Conservation (phyloP, 2,888 invertebrate species). For the Drosophila prostipennis region DNA sequence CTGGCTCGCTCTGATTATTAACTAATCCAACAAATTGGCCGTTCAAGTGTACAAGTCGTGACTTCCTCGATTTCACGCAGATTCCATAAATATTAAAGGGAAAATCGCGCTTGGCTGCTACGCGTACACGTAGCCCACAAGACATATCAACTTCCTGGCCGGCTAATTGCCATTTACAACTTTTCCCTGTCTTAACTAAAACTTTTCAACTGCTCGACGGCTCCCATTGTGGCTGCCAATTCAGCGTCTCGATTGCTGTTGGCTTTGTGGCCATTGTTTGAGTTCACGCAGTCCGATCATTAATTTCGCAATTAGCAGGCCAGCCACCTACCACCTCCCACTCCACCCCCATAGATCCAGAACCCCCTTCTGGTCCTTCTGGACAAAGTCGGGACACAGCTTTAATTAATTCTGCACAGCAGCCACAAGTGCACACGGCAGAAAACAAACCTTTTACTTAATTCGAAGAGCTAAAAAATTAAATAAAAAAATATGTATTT, state of each 20-base stretch:
- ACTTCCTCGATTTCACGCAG: neutral
- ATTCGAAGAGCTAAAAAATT: too few species aligned
- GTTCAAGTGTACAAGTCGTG: neutral
- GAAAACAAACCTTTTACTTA: neutral
- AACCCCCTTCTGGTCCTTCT: neutral
- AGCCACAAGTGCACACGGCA: conserved; percentile 8
- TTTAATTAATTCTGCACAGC: conserved; percentile 68
- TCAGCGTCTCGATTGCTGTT: conserved; percentile 56
- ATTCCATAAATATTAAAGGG: conserved; percentile 37
- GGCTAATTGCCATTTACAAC: conserved; percentile 76
- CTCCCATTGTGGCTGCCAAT: conserved; percentile 32
- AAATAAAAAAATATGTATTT: too few species aligned
- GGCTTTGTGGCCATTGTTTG: conserved; percentile 68
- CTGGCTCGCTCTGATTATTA: conserved; percentile 15
- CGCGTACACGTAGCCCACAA: conserved; percentile 16
- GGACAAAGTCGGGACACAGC: conserved; percentile 47
- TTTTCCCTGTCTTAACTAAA: conserved; percentile 68
- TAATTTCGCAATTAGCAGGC: conserved; percentile 73
- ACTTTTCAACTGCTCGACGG: conserved; percentile 56
- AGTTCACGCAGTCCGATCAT: conserved; percentile 73
- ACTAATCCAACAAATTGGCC: conserved; percentile 27
- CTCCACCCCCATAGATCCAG: neutral
- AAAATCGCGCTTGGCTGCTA: conserved; percentile 5
- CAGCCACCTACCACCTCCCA: conserved; percentile 64
- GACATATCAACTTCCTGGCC: conserved; percentile 42